Conservation (phyloP, 1,140 invertebrate genomes). For the Mya arenaria region DNA sequence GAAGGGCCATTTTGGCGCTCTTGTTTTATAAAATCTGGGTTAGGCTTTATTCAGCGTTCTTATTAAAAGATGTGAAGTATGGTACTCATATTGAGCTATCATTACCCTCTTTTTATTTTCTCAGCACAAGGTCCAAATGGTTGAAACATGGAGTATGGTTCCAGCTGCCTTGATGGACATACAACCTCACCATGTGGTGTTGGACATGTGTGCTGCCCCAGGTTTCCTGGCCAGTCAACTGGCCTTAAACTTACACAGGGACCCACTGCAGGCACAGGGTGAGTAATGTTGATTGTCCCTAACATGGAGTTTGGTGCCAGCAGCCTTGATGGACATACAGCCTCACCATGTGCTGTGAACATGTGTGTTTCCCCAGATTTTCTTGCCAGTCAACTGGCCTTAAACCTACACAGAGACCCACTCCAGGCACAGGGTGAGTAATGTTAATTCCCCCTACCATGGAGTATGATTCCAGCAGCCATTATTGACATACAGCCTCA, state of each 20-base stretch:
- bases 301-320: slow-evolving; percentile 53
- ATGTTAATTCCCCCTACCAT: too few relatives aligned
- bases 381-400: slow-evolving; percentile 30
- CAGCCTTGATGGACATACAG: slow-evolving; percentile 17
- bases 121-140: too few relatives aligned
- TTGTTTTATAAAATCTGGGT: too few relatives aligned
- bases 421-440: too few relatives aligned
- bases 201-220: slow-evolving; percentile 50
- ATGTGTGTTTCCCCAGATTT: slow-evolving; percentile 48
- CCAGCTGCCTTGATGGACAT: slow-evolving; percentile 28
- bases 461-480: slow-evolving; percentile 47
- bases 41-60: too few relatives aligned
- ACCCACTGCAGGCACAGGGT: slow-evolving; percentile 31
- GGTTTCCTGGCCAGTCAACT: slow-evolving; percentile 48
- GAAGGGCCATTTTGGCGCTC: too few relatives aligned
- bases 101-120: too few relatives aligned
- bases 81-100: too few relatives aligned
- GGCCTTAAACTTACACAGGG: neutral
- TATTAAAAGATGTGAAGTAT: too few relatives aligned
- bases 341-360: slow-evolving; percentile 19
- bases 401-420: slow-evolving; percentile 32
- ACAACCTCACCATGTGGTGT: slow-evolving; percentile 3
- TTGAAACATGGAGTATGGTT: slow-evolving; percentile 54
- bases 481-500: slow-evolving; percentile 28
- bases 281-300: neutral